Conservation (phyloP, 2,888 invertebrate genomes). For the Doris montereyensis region DNA sequence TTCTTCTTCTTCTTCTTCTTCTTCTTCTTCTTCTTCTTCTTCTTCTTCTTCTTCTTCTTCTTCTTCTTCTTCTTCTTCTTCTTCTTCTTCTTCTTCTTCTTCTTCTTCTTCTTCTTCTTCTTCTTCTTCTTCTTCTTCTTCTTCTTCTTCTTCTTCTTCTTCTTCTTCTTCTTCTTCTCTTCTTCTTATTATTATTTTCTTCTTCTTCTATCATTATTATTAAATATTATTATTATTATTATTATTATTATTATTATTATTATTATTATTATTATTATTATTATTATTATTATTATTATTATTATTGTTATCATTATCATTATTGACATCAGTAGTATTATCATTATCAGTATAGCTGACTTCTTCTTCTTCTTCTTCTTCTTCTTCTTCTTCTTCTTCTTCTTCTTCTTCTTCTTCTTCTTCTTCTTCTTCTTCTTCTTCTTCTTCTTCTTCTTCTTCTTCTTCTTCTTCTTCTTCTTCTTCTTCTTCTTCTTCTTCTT, state of each 20-base stretch:
- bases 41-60: neutral
- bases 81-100: neutral
- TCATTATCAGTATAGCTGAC: neutral
- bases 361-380: neutral
- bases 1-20: slow-evolving; percentile 29
- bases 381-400: neutral
- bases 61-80: neutral
- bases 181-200: neutral
- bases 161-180: neutral
- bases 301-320: neutral
- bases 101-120: neutral
- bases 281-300: neutral
- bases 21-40: neutral
- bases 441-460: neutral
- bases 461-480: neutral
- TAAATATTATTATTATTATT: neutral
- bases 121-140: neutral
- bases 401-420: neutral
- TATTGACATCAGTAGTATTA: neutral
- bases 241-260: slow-evolving; percentile 1
- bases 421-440: neutral
- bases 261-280: neutral
- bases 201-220: neutral
- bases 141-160: neutral
- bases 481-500: too few species aligned